phyloP scores from a whole-genome alignment of 2,797 vertebrate species.

The Microcaecilia unicolor region DNA sequence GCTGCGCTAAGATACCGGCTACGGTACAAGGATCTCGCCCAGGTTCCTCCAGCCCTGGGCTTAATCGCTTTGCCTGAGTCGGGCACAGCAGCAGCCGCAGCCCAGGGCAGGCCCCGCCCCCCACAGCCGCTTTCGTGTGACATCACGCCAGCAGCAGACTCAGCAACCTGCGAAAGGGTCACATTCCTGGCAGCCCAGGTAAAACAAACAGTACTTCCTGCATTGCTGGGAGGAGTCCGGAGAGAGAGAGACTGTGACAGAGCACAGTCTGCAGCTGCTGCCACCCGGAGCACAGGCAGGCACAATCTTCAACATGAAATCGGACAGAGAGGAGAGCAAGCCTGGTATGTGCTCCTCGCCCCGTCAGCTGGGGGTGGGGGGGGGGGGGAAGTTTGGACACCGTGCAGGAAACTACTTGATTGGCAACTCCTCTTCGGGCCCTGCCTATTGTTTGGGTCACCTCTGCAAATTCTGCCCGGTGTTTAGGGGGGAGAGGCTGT shows the following conservation, averaged over 20 bases:
- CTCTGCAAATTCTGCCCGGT: too few relatives aligned
- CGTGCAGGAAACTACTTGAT: too few relatives aligned
- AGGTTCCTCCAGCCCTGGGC: background rate
- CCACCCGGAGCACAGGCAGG: background rate
- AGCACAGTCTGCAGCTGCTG: background rate
- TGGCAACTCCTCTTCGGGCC: background rate
- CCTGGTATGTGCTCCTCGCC: slow-evolving; percentile 46
- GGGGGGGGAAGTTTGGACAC: too few relatives aligned
- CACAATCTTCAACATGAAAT: slow-evolving; percentile 37
- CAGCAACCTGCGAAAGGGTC: slow-evolving; percentile 34
- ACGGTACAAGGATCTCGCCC: too few relatives aligned
- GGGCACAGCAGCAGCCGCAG: too few relatives aligned
- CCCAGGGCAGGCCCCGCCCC: too few relatives aligned
- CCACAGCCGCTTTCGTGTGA: slow-evolving; percentile 21
- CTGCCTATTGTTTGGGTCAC: background rate
- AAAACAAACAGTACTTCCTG: slow-evolving; percentile 32
- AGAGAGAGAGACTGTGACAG: slow-evolving; percentile 15
- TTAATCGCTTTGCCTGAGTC: too few relatives aligned
- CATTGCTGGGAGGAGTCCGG: slow-evolving; percentile 12
- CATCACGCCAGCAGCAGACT: slow-evolving; percentile 32
- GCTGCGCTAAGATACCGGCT: too few relatives aligned
- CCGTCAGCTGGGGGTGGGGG: background rate
- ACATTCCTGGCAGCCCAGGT: slow-evolving; percentile 47
- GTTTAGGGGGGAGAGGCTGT: too few relatives aligned
- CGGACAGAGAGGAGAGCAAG: slow-evolving; percentile 52